Evolutionary conservation across 1,140 invertebrate species (phyloP), one percentile per base, ranked within the genome.

Genomic region (Drosophila chauvacae): DNA sequence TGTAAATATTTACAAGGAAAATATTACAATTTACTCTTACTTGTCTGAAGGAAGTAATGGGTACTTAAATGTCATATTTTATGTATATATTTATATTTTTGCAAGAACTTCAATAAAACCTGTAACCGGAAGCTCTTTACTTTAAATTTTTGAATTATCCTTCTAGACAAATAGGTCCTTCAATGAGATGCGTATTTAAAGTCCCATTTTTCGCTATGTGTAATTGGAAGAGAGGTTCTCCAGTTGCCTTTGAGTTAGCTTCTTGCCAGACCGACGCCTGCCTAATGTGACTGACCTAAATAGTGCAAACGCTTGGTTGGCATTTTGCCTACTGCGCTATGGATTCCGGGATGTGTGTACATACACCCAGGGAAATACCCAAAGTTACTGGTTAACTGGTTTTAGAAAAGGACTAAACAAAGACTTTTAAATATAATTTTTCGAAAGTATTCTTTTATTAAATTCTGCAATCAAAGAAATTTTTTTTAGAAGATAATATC

Each of bases 241-340:
- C 39, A 39, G 37, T 39, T 69, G 45, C 35, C 60, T 69, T 61
- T 61, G 30, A 62, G 64, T 48, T 71, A 35, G 69, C 33, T 44
- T 61, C 60, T 77, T 78, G 65, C 77, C 84, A 88, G 65, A 51
- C 63, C 44, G 73, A 84, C 80, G 85, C 84, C 84, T 84, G 64
- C 62, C 84, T 90, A 88, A 88, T 90, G 84, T 88, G 85, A 88
- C 72, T 88, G 84, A 88, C 84, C 84, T 90, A 88, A 88, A 88
- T 88, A 88, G 84, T 88, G 85, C 48, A 76, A 71, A 57, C 64
- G 77, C 55, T 82, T 81, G 84, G 60, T 50, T 87, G 76, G 47
- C 83, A 87, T 37, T 83, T 71, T 65, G 61, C 71, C 63, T 78
- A 39, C 48, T 68, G 37, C 44, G 28, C 37, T 63, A 33, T 33